These are phyloP conservation scores for Andrena fulva DNA, from an alignment of 2,888 invertebrate species.

Conservation along the genomic window DNA sequence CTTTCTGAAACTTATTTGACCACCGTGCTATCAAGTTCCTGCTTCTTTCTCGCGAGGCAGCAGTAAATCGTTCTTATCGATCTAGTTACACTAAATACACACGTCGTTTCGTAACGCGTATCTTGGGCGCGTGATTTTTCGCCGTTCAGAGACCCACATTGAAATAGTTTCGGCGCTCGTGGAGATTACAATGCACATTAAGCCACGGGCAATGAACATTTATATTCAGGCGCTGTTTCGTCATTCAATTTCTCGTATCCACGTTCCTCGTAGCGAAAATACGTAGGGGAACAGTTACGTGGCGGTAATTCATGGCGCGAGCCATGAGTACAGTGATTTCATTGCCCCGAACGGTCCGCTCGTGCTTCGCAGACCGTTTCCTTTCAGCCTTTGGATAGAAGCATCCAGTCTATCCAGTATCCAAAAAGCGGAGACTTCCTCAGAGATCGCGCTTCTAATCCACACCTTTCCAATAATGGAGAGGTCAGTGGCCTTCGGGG, in stretches of 20 bases:
- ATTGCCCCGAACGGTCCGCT: constrained; percentile 17
- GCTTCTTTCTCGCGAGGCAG: neutral
- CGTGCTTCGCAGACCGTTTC: constrained; percentile 6
- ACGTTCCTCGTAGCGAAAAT: constrained; percentile 51
- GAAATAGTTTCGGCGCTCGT: constrained; percentile 24
- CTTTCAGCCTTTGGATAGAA: neutral
- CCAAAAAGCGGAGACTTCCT: neutral
- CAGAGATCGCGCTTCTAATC: neutral
- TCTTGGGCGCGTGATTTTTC: neutral
- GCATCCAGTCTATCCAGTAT: neutral
- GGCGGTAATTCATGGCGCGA: constrained; percentile 47
- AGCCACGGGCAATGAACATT: constrained; percentile 47
- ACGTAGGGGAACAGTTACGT: constrained; percentile 48
- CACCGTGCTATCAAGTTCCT: neutral
- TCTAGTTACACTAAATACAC: constrained; percentile 5
- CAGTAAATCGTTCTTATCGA: neutral
- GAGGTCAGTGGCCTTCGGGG: neutral
- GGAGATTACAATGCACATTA: constrained; percentile 32
- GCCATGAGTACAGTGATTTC: constrained; percentile 43
- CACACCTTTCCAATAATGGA: neutral
- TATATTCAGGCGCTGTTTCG: constrained; percentile 56
- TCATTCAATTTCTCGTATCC: constrained; percentile 60
- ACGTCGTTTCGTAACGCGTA: constrained; percentile 2
- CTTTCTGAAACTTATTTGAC: neutral
- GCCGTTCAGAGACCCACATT: neutral